These are phyloP conservation scores for Macropus fuliginosus DNA, from an alignment of 2,797 vertebrate species.

Conservation along the genomic window DNA sequence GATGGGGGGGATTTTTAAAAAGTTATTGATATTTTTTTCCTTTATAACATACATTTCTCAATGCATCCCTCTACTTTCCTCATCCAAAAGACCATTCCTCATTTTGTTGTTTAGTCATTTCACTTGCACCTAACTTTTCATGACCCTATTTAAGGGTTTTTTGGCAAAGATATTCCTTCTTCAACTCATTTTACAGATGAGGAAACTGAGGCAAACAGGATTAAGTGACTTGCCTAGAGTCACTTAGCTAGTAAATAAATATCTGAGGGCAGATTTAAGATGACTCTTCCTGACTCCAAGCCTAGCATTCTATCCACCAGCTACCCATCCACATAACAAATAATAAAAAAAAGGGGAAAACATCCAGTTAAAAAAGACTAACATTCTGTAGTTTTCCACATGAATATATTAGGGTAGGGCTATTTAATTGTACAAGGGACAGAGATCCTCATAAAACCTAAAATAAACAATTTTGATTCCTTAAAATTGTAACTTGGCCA, in stretches of 20 bases:
- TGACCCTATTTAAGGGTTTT: neutral
- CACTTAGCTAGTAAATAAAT: neutral
- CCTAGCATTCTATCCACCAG: neutral
- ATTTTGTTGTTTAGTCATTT: neutral
- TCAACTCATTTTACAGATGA: neutral
- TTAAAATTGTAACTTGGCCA: neutral
- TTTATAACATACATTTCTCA: neutral
- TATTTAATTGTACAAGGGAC: neutral
- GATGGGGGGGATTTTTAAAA: neutral
- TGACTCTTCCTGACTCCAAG: neutral
- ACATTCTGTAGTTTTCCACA: neutral
- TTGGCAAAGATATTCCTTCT: neutral
- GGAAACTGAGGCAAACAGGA: neutral
- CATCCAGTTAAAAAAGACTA: neutral
- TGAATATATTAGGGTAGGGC: neutral
- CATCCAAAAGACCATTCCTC: neutral
- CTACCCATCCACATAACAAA: neutral
- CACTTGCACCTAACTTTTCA: neutral
- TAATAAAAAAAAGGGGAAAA: neutral
- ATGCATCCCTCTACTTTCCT: neutral
- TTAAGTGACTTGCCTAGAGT: neutral
- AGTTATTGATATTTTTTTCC: neutral
- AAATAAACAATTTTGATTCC: neutral
- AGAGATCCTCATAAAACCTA: neutral
- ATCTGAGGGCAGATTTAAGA: neutral